phyloP scores from a whole-genome alignment of 2,113 vertebrate species.

The Pao palembangensis region DNA sequence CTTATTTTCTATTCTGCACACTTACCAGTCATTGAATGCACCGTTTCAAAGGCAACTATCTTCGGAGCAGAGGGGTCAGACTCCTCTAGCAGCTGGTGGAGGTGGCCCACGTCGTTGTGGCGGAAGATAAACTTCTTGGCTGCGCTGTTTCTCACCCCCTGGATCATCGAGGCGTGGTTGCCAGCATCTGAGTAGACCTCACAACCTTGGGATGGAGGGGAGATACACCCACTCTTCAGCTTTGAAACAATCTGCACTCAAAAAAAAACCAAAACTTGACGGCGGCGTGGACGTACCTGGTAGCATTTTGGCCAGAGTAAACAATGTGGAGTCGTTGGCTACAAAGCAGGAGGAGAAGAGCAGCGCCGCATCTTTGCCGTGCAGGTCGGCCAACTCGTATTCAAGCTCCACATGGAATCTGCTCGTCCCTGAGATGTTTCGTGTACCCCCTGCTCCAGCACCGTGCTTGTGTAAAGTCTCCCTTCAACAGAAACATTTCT shows the following conservation, averaged over 20 bases:
- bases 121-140: slow-evolving; percentile 89
- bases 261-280: too few species aligned
- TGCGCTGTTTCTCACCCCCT: slow-evolving; percentile 88
- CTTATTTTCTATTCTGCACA: background rate
- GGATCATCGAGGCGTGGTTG: slow-evolving; percentile 96
- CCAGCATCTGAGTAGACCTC: slow-evolving; percentile 91
- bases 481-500: slow-evolving; percentile 55
- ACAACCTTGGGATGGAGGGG: slow-evolving; percentile 73
- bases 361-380: slow-evolving; percentile 86
- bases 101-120: slow-evolving; percentile 83
- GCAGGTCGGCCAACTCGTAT: slow-evolving; percentile 85
- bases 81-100: slow-evolving; percentile 80
- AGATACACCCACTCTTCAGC: background rate
- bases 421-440: slow-evolving; percentile 93
- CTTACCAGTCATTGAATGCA: slow-evolving; percentile 94
- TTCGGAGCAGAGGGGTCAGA: slow-evolving; percentile 82
- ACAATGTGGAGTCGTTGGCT: slow-evolving; percentile 92
- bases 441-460: slow-evolving; percentile 88
- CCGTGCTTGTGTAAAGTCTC: slow-evolving; percentile 86
- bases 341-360: slow-evolving; percentile 93
- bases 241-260: too few species aligned
- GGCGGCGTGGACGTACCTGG: slow-evolving; percentile 72
- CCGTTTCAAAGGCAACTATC: slow-evolving; percentile 92
- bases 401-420: slow-evolving; percentile 91
- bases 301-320: slow-evolving; percentile 89